A percentile compares a stretch with the other conserved stretches of the same genome.
Evolutionary conservation across 2,797 vertebrate species (phyloP).

Genomic region (Poeciliopsis presidionis): DNA sequence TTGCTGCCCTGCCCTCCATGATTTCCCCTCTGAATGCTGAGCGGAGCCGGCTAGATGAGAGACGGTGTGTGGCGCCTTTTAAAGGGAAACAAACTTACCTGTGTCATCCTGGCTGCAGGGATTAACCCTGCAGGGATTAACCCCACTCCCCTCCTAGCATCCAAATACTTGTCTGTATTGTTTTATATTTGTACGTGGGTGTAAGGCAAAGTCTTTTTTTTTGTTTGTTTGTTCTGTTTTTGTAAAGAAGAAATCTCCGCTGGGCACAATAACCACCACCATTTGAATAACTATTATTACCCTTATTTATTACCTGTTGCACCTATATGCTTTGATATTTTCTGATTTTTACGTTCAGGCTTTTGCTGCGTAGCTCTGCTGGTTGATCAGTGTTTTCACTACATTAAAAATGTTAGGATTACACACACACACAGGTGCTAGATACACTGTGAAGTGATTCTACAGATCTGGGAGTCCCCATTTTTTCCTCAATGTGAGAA

Average conservation of each 20-base stretch:
- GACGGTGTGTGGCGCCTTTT: constrained; percentile 41
- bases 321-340: constrained; percentile 90
- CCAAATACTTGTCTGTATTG: constrained; percentile 97
- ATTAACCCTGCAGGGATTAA: constrained; percentile 45
- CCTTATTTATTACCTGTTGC: constrained; percentile 99
- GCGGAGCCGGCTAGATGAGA: constrained; percentile 48
- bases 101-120: constrained; percentile 38
- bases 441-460: constrained; percentile 96
- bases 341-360: constrained; percentile 85
- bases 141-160: constrained; percentile 67
- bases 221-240: constrained; percentile 55
- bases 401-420: constrained; percentile 62
- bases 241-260: constrained; percentile 88
- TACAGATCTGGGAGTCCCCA: constrained; percentile 84
- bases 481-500: constrained; percentile 82
- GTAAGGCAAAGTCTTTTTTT: constrained; percentile 91
- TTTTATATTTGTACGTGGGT: constrained; percentile 99
- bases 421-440: constrained; percentile 88
- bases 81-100: constrained; percentile 12
- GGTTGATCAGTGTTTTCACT: constrained; percentile 73
- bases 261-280: constrained; percentile 96
- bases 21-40: constrained; percentile 50
- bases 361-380: constrained; percentile 75
- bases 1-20: constrained; percentile 57
- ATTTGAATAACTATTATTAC: constrained; percentile 85